phyloP scores from a whole-genome alignment of 1,140 invertebrate genomes.

The Laupala kohalensis region DNA sequence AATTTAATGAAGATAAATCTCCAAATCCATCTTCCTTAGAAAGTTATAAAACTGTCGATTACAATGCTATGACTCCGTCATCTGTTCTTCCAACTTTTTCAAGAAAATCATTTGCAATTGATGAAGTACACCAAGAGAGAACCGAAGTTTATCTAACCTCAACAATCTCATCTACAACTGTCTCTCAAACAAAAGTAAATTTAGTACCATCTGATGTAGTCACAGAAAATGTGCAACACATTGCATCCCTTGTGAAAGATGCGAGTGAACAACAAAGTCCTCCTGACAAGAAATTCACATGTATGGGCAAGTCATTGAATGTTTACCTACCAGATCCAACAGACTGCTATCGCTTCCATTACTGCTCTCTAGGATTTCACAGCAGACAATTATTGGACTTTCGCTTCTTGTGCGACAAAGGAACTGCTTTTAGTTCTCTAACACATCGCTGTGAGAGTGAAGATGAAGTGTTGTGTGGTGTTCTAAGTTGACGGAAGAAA shows the following conservation, averaged over 20 bases:
- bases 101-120: neutral
- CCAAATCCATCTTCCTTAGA: neutral
- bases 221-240: neutral
- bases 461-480: neutral
- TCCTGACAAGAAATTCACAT: constrained; percentile 31
- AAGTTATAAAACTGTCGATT: neutral
- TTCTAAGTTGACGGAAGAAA: neutral
- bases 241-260: constrained; percentile 6
- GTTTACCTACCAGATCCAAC: constrained; percentile 40
- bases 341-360: constrained; percentile 44
- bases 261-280: constrained; percentile 9
- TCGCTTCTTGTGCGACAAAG: constrained; percentile 42
- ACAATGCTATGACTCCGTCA: neutral
- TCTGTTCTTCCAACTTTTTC: neutral
- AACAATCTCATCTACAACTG: neutral
- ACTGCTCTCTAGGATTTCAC: constrained; percentile 41
- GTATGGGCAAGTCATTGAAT: constrained; percentile 37
- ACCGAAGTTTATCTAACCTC: neutral
- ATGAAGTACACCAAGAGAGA: neutral
- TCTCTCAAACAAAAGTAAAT: neutral
- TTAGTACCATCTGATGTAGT: neutral
- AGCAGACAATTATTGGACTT: constrained; percentile 40
- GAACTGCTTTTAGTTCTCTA: constrained; percentile 38
- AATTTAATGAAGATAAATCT: no score
- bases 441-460: constrained; percentile 34